Evolutionary conservation across 2,888 invertebrate species (phyloP).

Genomic region (Spilarctia lutea): DNA sequence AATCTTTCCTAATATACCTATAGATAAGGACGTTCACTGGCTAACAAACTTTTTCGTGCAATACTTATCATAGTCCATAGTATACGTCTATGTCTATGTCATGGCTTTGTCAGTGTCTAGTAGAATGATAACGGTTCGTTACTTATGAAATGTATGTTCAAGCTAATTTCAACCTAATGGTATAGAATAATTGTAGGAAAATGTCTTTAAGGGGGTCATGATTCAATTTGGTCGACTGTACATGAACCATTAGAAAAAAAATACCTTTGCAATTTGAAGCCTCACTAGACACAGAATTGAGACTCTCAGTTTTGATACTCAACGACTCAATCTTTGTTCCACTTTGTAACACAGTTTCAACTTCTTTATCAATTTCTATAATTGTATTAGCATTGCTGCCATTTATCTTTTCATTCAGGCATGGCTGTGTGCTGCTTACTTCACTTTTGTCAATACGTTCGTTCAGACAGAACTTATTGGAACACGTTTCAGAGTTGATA

Average conservation of each 20-base stretch:
- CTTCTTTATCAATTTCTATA: conserved; percentile 82
- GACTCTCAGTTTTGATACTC: conserved; percentile 78
- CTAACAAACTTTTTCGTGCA: no score
- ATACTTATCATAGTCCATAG: no score
- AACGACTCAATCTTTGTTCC: conserved; percentile 82
- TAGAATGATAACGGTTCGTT: no score
- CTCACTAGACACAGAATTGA: conserved; percentile 77
- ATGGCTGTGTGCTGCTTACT: conserved; percentile 82
- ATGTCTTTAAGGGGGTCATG: no score
- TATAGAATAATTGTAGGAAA: no score
- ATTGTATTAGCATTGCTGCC: conserved; percentile 63
- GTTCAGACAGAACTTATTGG: conserved; percentile 60
- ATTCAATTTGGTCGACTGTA: no score
- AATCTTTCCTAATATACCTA: no score
- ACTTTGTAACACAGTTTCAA: conserved; percentile 81
- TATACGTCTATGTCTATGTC: no score
- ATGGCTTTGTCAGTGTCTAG: no score
- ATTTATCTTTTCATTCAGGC: conserved; percentile 71
- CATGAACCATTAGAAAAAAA: neutral
- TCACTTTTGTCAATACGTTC: conserved; percentile 73
- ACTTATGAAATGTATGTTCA: no score
- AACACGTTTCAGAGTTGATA: conserved; percentile 57
- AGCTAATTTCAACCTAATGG: no score
- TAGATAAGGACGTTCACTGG: no score
- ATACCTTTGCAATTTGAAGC: conserved; percentile 78